A percentile compares a stretch with the other conserved stretches of the same genome.
These are phyloP conservation scores for Nettapus auritus DNA, from an alignment of 2,113 vertebrate species.

Conservation along the genomic window DNA sequence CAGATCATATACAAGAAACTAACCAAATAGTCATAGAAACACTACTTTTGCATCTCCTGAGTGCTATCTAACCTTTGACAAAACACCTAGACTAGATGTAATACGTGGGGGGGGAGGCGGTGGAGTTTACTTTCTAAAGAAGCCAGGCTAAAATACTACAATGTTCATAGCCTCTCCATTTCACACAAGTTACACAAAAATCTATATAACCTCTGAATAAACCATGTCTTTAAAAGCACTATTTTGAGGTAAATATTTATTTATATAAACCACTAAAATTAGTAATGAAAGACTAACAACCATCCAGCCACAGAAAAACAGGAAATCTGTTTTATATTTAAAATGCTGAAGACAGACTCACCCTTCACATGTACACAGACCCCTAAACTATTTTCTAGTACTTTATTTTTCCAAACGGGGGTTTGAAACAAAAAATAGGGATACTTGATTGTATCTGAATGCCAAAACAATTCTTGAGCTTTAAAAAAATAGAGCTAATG, in stretches of 20 bases:
- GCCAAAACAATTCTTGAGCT: not conserved
- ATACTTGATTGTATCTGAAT: not conserved
- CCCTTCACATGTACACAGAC: fast-evolving
- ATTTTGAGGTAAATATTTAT: not conserved
- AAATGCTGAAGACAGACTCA: not conserved
- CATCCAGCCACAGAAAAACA: not conserved
- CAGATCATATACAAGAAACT: not conserved
- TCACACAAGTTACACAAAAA: not conserved
- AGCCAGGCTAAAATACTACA: not conserved
- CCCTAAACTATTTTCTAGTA: not conserved
- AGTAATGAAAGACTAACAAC: not conserved
- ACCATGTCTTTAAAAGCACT: not conserved
- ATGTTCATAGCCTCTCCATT: not conserved
- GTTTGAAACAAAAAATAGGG: not conserved
- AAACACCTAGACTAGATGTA: not conserved
- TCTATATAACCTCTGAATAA: not conserved
- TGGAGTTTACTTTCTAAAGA: not conserved
- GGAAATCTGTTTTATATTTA: not conserved
- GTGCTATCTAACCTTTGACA: not conserved
- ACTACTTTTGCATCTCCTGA: not conserved
- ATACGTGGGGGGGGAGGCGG: not conserved
- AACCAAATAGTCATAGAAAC: not conserved
- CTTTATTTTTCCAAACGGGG: not conserved
- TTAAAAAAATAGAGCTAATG: not conserved
- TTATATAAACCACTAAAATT: not conserved